These are phyloP conservation scores for Isotomurus palustris DNA, from an alignment of 2,888 invertebrate genomes.

Conservation along the genomic window DNA sequence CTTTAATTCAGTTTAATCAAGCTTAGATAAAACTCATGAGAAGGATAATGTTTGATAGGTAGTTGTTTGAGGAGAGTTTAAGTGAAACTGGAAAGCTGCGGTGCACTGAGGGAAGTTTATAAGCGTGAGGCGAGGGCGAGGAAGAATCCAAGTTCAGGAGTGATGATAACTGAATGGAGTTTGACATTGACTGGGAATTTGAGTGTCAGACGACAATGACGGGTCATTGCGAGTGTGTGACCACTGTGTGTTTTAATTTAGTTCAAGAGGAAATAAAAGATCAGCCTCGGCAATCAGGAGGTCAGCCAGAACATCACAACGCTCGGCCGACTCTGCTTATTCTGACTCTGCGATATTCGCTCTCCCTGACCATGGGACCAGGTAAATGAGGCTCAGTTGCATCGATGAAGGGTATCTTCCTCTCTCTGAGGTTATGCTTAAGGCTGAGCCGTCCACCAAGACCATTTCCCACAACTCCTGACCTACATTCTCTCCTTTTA, in stretches of 20 bases:
- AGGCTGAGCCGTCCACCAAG: slow-evolving; percentile 1
- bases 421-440: background rate
- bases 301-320: slow-evolving; percentile 36
- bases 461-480: background rate
- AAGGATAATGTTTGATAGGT: too few species aligned
- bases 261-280: slow-evolving; percentile 32
- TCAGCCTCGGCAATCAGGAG: slow-evolving; percentile 31
- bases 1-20: too few species aligned
- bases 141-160: slow-evolving; percentile 26
- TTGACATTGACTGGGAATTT: slow-evolving; percentile 1
- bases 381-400: slow-evolving; percentile 19
- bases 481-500: slow-evolving; percentile 1
- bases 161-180: background rate
- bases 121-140: background rate
- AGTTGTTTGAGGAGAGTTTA: too few species aligned
- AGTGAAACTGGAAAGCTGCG: background rate
- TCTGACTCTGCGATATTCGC: slow-evolving; percentile 35
- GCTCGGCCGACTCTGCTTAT: slow-evolving; percentile 39
- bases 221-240: slow-evolving; percentile 1
- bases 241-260: slow-evolving; percentile 9
- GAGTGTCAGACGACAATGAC: slow-evolving; percentile 5
- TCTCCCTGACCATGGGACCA: slow-evolving; percentile 21
- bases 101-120: background rate
- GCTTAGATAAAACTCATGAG: too few species aligned
- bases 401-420: slow-evolving; percentile 12